phyloP scores from a whole-genome alignment of 2,888 invertebrate genomes.

The Orchesella flavescens region DNA sequence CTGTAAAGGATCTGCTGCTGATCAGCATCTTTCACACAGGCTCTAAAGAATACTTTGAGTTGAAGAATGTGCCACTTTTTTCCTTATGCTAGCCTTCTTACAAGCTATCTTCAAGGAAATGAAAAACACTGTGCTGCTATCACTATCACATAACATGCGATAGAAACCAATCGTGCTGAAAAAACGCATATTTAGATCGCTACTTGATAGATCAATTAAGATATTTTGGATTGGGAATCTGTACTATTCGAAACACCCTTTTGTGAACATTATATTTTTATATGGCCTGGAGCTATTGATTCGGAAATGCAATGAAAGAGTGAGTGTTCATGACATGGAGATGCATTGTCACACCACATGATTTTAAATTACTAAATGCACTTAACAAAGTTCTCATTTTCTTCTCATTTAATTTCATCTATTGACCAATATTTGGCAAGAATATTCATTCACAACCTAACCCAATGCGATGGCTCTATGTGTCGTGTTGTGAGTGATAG shows the following conservation, averaged over 20 bases:
- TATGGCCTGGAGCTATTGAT: slow-evolving; percentile 5
- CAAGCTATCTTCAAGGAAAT: slow-evolving; percentile 29
- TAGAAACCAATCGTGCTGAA: slow-evolving; percentile 2
- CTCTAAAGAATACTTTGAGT: no score
- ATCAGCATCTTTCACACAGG: no score
- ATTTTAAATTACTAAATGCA: no score
- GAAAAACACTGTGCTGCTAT: slow-evolving; percentile 5
- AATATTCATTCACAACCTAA: background rate
- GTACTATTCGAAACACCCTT: slow-evolving; percentile 19
- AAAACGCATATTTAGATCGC: background rate
- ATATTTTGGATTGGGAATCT: background rate
- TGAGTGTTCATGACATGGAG: background rate
- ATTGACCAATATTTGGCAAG: slow-evolving; percentile 17
- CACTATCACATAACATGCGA: slow-evolving; percentile 13
- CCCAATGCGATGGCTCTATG: no score
- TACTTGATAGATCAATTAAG: slow-evolving; percentile 33
- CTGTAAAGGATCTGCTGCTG: no score
- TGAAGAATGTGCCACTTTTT: background rate
- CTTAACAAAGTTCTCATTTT: no score
- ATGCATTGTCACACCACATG: background rate
- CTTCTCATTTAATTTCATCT: no score
- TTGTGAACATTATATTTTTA: background rate
- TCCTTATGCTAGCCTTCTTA: background rate
- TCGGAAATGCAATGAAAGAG: slow-evolving; percentile 24
- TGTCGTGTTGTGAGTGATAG: background rate